Evolutionary conservation across 35 echinoderm and acorn worm genomes (phyloP).

Genomic region (Chiridota heheva): DNA sequence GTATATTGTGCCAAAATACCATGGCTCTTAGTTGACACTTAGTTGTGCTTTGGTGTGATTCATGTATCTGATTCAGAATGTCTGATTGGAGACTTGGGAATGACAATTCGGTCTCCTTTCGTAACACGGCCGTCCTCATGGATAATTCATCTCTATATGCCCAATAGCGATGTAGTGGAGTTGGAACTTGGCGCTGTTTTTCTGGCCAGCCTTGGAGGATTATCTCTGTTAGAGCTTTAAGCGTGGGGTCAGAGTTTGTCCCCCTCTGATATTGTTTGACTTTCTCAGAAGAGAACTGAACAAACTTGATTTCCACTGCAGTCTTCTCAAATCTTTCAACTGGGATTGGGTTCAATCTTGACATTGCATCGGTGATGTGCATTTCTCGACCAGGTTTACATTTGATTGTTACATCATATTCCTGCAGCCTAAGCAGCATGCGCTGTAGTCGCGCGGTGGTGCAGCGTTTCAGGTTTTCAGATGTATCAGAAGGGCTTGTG

Average conservation of each 20-base stretch:
- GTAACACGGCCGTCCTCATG: background rate
- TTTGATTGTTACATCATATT: slow-evolving; percentile 27
- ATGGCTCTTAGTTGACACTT: slow-evolving; percentile 55
- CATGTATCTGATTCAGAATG: slow-evolving; percentile 42
- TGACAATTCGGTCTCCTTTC: slow-evolving; percentile 14
- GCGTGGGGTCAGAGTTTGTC: background rate
- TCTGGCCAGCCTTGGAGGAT: slow-evolving; percentile 31
- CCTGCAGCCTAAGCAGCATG: slow-evolving; percentile 50
- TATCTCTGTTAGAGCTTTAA: slow-evolving; percentile 12
- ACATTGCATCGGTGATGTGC: slow-evolving; percentile 31
- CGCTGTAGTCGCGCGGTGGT: slow-evolving; percentile 48
- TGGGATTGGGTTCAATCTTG: slow-evolving; percentile 25
- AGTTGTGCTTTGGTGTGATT: slow-evolving; percentile 42
- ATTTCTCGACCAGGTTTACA: slow-evolving; percentile 42
- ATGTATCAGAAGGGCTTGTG: too few species aligned
- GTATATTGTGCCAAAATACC: slow-evolving; percentile 42
- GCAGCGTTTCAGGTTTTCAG: slow-evolving; percentile 7
- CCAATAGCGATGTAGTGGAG: slow-evolving; percentile 10
- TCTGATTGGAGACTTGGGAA: background rate
- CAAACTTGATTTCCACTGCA: background rate
- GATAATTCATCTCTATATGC: slow-evolving; percentile 12
- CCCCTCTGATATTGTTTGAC: slow-evolving; percentile 1
- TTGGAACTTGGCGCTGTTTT: background rate
- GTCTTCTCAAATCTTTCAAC: background rate
- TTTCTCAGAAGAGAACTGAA: slow-evolving; percentile 38